Evolutionary conservation across 2,113 vertebrate genomes (phyloP).

Genomic region (Pipa parva): DNA sequence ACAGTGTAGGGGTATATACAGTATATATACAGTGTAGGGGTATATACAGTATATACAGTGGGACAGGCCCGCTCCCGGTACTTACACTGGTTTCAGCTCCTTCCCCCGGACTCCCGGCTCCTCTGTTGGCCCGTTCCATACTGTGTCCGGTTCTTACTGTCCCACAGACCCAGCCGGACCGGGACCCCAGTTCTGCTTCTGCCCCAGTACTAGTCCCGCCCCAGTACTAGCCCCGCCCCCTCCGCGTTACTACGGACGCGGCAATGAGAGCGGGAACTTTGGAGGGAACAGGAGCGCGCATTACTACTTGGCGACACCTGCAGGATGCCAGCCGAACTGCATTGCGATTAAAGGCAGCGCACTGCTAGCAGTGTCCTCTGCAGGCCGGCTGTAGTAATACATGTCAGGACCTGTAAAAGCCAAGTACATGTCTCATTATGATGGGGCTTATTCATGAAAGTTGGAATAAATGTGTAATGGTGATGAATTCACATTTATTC

Average conservation of each 20-base stretch:
- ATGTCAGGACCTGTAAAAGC: too few relatives aligned
- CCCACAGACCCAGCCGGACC: not conserved
- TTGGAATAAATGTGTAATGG: too few relatives aligned
- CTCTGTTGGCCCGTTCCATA: not conserved
- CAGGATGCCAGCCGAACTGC: not conserved
- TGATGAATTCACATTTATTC: too few relatives aligned
- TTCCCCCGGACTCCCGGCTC: not conserved
- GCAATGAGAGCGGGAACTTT: constrained; percentile 8
- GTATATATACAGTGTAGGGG: too few relatives aligned
- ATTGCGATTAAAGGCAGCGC: too few relatives aligned
- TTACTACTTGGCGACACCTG: not conserved
- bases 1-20: too few relatives aligned
- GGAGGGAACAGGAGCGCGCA: not conserved
- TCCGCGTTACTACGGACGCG: constrained; percentile 33
- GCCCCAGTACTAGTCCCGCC: not conserved
- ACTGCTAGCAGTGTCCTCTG: not conserved
- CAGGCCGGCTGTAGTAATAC: not conserved
- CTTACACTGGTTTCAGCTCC: too few relatives aligned
- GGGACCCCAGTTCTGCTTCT: not conserved
- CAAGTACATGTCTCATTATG: too few relatives aligned
- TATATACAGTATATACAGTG: not conserved
- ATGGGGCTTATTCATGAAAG: too few relatives aligned
- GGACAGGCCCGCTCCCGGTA: too few relatives aligned
- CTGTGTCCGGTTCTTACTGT: not conserved
- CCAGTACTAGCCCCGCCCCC: too few relatives aligned